These are phyloP conservation scores for Acromyrmex charruanus DNA, from an alignment of 1,140 invertebrate genomes.

Conservation along the genomic window DNA sequence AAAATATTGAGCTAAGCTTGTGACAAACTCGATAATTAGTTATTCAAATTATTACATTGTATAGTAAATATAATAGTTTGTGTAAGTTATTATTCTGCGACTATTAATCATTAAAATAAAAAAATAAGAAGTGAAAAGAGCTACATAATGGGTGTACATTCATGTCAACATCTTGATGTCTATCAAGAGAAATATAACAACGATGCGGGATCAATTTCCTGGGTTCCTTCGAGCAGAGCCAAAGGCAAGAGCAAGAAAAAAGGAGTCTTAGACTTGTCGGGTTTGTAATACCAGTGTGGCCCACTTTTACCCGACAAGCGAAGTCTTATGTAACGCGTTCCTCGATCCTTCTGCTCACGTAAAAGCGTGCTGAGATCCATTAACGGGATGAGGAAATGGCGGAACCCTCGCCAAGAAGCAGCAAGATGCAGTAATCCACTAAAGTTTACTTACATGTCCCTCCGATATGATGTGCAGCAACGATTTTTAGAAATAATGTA, in stretches of 20 bases:
- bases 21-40: neutral
- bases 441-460: conserved; percentile 44
- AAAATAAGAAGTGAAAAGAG: neutral
- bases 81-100: neutral
- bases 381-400: conserved; percentile 65
- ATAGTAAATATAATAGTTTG: neutral
- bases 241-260: conserved; percentile 32
- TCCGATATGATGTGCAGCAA: neutral
- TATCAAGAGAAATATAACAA: neutral
- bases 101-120: conserved; percentile 7
- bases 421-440: conserved; percentile 34
- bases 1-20: neutral
- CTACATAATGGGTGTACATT: neutral
- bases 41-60: neutral
- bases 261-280: conserved; percentile 36
- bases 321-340: conserved; percentile 63
- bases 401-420: conserved; percentile 41
- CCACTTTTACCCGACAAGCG: conserved; percentile 71
- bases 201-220: conserved; percentile 20
- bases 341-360: conserved; percentile 62
- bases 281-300: conserved; percentile 54
- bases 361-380: conserved; percentile 67
- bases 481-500: conserved; percentile 18
- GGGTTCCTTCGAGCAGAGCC: neutral
- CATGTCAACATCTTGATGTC: conserved; percentile 13